These are phyloP conservation scores for Anticlea derivata DNA, from an alignment of 2,888 invertebrate genomes.

Conservation along the genomic window DNA sequence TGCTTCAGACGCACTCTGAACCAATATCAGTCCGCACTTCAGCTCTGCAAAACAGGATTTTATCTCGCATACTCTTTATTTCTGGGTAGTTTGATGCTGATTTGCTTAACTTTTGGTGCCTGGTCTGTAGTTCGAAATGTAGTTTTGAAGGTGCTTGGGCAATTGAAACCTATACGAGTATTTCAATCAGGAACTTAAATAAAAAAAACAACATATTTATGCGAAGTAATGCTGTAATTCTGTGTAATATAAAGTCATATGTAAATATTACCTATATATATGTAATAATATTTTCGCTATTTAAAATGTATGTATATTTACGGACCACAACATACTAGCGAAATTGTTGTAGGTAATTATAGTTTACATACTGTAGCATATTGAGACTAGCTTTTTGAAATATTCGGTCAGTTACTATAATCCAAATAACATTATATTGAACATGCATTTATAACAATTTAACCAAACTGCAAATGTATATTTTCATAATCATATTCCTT, in stretches of 20 bases:
- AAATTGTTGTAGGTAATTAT: neutral
- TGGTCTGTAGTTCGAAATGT: slow-evolving; percentile 47
- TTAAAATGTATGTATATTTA: neutral
- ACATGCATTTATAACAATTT: slow-evolving; percentile 13
- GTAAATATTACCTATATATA: slow-evolving; percentile 15
- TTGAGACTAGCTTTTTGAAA: slow-evolving; percentile 81
- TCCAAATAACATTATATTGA: slow-evolving; percentile 8
- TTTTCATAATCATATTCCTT: slow-evolving; percentile 70
- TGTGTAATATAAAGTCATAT: slow-evolving; percentile 3
- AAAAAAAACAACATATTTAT: slow-evolving; percentile 1
- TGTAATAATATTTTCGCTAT: too few species aligned
- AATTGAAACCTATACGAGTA: slow-evolving; percentile 14
- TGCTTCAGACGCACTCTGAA: slow-evolving; percentile 54
- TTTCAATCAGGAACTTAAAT: neutral
- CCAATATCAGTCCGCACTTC: slow-evolving; percentile 37
- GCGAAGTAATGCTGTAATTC: neutral
- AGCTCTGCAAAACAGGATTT: slow-evolving; percentile 17
- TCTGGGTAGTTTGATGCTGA: slow-evolving; percentile 39
- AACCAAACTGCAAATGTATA: slow-evolving; percentile 16
- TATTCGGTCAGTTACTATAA: slow-evolving; percentile 53
- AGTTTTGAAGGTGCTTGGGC: slow-evolving; percentile 44
- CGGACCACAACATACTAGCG: neutral
- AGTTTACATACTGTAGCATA: slow-evolving; percentile 26
- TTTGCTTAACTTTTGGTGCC: slow-evolving; percentile 47
- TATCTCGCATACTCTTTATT: slow-evolving; percentile 32